Evolutionary conservation across 2,888 invertebrate genomes (phyloP), one percentile per base, ranked within the genome.

Genomic region (Hipparchia sbordonii): DNA sequence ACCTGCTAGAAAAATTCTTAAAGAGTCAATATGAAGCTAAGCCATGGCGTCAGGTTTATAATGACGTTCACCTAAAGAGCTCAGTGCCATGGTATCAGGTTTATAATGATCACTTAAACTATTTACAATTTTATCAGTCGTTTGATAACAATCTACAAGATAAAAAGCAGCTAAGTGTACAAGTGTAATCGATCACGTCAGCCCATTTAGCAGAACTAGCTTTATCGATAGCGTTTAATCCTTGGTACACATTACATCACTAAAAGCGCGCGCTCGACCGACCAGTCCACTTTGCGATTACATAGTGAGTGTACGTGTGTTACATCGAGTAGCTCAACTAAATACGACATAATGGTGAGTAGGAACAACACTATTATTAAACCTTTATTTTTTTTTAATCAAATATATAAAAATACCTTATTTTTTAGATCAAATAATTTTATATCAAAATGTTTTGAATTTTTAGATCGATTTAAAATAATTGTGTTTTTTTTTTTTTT

Each of bases 261-360:
- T 79, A 77, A 66, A 73, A 72, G 73, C 61, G 67, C 72, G 73
- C 78, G 73, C 70, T 72, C 72, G 57, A 48, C 48, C 77, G 63
- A 13, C 71, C 79, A 79, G 80, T 79, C 76, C 74, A 77, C 66
- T 71, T 72, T 75, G 77, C 74, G 79, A 76, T 70, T 75, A 72
- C 74, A 70, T 76, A 68, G 71, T 72, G 65, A 71, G 61, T 70
- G 68, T 60, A 72, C 73, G 75, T 67, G 79, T 74, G 72, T 62
- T 13, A 33, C 54, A 60, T 70, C 61, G 33, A 70, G n/a, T 4
- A 9, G 48, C 33, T 48, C 39, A 61, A 59, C 46, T 67, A 66
- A 75, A 75, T 70, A 70, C 78, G 77, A 70, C 73, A 77, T 56
- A 46, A 81, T 81, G 81, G 81, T 80, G 72, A 80, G 81, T 79